Percentiles rank a stretch among this genome's conserved stretches.
phyloP scores from a whole-genome alignment of 1,140 invertebrate species.

The Caerostris extrusa region DNA sequence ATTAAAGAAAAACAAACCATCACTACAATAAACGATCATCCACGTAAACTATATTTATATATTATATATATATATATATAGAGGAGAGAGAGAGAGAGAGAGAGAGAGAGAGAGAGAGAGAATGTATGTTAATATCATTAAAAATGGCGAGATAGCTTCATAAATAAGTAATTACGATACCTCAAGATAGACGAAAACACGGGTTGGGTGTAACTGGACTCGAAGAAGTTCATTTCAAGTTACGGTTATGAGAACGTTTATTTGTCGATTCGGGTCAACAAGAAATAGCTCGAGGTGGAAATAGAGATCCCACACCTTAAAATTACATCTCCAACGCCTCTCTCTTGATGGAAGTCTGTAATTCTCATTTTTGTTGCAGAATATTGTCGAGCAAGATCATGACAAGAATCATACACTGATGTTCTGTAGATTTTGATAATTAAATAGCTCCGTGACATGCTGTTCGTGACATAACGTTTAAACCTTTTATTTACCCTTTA shows the following conservation, averaged over 20 bases:
- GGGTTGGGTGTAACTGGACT: background rate
- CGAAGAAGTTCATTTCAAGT: background rate
- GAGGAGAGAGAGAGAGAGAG: no score
- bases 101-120: no score
- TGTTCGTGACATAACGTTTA: no score
- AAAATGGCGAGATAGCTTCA: background rate
- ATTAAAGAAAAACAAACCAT: constrained; percentile 7
- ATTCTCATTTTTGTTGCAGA: background rate
- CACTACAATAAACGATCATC: background rate
- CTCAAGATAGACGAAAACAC: background rate
- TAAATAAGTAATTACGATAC: constrained; percentile 4
- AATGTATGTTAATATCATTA: constrained; percentile 1
- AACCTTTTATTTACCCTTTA: no score
- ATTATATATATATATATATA: no score
- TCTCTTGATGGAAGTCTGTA: background rate
- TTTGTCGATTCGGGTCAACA: background rate
- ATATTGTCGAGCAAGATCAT: background rate
- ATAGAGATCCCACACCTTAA: constrained; percentile 14
- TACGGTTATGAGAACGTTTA: background rate
- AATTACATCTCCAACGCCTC: background rate
- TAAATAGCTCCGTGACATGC: no score
- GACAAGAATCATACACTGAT: background rate
- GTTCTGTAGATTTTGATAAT: no score
- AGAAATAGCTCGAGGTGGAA: background rate
- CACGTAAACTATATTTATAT: background rate